Conservation (phyloP, 2,113 vertebrate genomes). For the Oreotrochilus melanogaster region DNA sequence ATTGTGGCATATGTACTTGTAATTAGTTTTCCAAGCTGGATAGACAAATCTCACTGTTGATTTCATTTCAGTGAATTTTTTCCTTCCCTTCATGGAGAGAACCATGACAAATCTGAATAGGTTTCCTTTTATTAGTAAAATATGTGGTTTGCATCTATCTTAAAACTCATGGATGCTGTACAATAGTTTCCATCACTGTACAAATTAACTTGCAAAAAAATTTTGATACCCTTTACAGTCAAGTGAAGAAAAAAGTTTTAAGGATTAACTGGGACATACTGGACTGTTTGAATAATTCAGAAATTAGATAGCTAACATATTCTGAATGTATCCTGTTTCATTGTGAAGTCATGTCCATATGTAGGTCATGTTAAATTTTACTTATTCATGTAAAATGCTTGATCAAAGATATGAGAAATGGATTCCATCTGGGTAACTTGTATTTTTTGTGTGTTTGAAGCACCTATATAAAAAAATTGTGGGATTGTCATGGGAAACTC, state of each 20-base stretch:
- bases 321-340: not conserved
- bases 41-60: not conserved
- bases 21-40: not conserved
- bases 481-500: not conserved
- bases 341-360: not conserved
- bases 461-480: not conserved
- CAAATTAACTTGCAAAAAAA: not conserved
- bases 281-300: not conserved
- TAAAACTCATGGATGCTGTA: not conserved
- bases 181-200: fast-evolving
- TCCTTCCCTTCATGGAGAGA: not conserved
- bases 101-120: not conserved
- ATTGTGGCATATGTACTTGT: not conserved
- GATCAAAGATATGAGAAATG: not conserved
- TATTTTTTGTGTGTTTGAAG: not conserved
- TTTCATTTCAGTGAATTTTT: not conserved
- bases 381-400: not conserved
- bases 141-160: not conserved
- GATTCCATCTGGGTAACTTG: not conserved
- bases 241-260: not conserved
- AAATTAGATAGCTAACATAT: not conserved
- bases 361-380: not conserved
- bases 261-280: not conserved
- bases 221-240: not conserved
- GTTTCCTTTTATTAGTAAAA: not conserved